Evolutionary conservation across 64 coral and sea anemone species (phyloP).

Genomic region (Exaiptasia diaphana): DNA sequence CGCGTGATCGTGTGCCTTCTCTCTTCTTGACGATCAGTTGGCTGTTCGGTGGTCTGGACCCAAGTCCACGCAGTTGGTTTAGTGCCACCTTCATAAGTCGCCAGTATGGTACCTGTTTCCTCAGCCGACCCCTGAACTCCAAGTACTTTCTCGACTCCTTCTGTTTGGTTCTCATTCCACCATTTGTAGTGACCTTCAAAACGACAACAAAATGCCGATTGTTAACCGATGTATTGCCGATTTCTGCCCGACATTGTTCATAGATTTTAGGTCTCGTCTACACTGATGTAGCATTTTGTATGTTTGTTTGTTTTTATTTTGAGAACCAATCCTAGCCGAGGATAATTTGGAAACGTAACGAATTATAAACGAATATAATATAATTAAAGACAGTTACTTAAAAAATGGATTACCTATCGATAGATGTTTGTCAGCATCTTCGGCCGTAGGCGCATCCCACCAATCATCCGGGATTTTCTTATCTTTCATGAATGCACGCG

Average conservation of each 20-base stretch:
- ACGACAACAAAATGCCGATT: no score
- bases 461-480: background rate
- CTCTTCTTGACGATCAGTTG: background rate
- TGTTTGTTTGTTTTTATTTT: no score
- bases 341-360: no score
- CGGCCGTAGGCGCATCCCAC: background rate
- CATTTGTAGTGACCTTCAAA: background rate
- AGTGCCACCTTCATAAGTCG: slow-evolving; percentile 4
- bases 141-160: background rate
- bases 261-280: no score
- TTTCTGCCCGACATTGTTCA: no score
- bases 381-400: no score
- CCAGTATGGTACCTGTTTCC: background rate
- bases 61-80: background rate
- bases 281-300: no score
- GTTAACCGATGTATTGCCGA: no score
- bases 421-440: background rate
- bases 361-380: no score
- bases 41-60: background rate
- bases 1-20: background rate
- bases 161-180: background rate
- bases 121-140: background rate
- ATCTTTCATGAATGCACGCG: background rate
- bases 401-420: background rate
- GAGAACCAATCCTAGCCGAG: no score